Base-by-base conservation (phyloP, 2,797 vertebrate genomes). In the Malacoctenus gilli region DNA sequence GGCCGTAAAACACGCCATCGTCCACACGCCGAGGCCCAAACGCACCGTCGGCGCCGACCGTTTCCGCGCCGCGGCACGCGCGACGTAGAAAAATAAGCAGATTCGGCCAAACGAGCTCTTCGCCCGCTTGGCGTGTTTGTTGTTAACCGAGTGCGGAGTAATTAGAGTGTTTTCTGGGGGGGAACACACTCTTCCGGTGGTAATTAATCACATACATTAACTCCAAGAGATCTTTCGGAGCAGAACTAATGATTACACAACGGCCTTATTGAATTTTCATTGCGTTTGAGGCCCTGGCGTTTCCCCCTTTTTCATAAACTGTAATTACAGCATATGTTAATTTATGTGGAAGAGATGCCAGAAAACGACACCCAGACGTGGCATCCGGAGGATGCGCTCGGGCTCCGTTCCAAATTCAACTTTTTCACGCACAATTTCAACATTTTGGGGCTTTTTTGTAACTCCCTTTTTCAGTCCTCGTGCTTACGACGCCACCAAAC, bases 191-290 rank as follows among this genome's bases (percentile, higher is more conserved):
- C 50, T 68, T 80, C 66, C 80, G 83, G 72, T 70, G 9, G 28
- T 72, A 82, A 86, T 86, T 78, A 89, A 83, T 85, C 78, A 83
- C 70, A 62, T 75, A 77, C 83, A 84, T 72, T 46, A 83, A 83
- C 62, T 82, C 58, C 2, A 43, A 48, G 60, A 53, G 42, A 43
- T 61, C 79, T 75, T 77, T 49, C 56, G 60, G 76, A 81, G 81
- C 81, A 78, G 73, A 84, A 83, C 81, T 78, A 86, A 83, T 83
- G 61, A 68, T 68, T 71, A 71, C 68, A 76, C 72, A 69, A 75
- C 1, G n/a, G 48, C 21, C 62, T 72, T 76, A 79, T 79, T 72
- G 72, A 75, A 75, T 68, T 77, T 74, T 64, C 20, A 64, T 79
- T 68, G 25, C 25, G 38, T 75, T 83, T 75, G 55, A 67, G 34